A percentile compares a stretch with the other conserved stretches of the same genome.
Evolutionary conservation across 2,888 invertebrate species (phyloP).

Genomic region (Malacosoma neustria): DNA sequence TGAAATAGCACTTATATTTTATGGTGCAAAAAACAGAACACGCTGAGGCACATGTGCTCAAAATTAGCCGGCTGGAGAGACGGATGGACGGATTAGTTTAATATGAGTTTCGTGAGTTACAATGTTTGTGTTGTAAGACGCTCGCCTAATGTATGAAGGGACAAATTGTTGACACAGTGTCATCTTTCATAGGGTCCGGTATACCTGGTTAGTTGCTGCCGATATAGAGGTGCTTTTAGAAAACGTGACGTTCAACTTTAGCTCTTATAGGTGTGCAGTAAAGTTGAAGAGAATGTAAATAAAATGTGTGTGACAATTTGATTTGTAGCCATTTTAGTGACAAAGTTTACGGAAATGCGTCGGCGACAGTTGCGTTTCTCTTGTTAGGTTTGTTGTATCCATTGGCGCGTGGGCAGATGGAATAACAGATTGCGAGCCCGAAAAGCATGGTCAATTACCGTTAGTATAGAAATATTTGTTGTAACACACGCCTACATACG

Average conservation of each 20-base stretch:
- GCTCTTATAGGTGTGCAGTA: background rate
- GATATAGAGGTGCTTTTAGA: constrained; percentile 15
- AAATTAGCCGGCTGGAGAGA: constrained; percentile 46
- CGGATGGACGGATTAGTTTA: constrained; percentile 65
- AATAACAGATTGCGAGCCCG: constrained; percentile 35
- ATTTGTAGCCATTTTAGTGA: constrained; percentile 36
- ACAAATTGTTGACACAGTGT: constrained; percentile 70
- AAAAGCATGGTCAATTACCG: constrained; percentile 1
- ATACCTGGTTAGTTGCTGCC: constrained; percentile 45
- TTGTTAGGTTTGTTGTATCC: constrained; percentile 36
- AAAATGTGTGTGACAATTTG: constrained; percentile 23
- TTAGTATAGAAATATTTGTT: background rate
- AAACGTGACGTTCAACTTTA: constrained; percentile 1
- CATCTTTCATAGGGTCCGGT: constrained; percentile 62
- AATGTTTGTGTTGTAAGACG: constrained; percentile 62
- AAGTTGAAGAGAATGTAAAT: constrained; percentile 3
- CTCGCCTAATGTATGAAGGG: constrained; percentile 47
- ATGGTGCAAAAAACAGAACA: constrained; percentile 52
- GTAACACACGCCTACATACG: background rate
- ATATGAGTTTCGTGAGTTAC: constrained; percentile 64
- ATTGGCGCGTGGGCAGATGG: constrained; percentile 58
- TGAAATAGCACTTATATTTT: constrained; percentile 65
- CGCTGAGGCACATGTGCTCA: constrained; percentile 48
- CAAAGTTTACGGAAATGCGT: constrained; percentile 48
- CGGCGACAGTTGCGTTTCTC: constrained; percentile 51